phyloP scores from a whole-genome alignment of 2,113 vertebrate species.

The Zosterops pallidus region DNA sequence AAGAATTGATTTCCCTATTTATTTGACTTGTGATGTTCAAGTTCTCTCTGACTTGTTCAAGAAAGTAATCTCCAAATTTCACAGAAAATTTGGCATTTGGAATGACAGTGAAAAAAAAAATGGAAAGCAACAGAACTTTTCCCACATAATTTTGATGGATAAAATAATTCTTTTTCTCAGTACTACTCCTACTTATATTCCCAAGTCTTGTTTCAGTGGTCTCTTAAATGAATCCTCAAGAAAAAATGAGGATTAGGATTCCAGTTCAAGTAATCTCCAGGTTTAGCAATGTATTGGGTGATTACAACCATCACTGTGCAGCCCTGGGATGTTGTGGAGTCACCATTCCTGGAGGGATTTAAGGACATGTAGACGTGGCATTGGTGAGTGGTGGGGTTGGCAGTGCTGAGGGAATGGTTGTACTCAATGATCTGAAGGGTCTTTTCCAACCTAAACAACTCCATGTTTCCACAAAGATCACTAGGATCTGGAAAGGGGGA shows the following conservation, averaged over 20 bases:
- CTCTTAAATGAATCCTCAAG: neutral
- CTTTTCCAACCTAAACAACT: neutral
- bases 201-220: neutral
- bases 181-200: neutral
- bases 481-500: neutral
- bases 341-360: neutral
- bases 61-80: slow-evolving; percentile 42
- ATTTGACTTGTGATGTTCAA: slow-evolving; percentile 57
- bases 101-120: slow-evolving; percentile 14
- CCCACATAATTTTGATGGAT: neutral
- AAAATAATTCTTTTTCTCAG: neutral
- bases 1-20: slow-evolving; percentile 70
- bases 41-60: slow-evolving; percentile 44
- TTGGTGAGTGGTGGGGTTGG: neutral
- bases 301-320: neutral
- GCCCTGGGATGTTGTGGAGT: neutral
- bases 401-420: neutral
- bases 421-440: neutral
- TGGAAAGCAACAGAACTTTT: slow-evolving; percentile 23
- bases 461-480: neutral
- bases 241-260: neutral
- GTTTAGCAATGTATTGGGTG: neutral
- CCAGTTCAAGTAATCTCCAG: neutral
- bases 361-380: neutral
- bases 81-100: slow-evolving; percentile 16